Evolutionary conservation across 2,888 invertebrate genomes (phyloP), one percentile per base, ranked within the genome.

Genomic region (Lepidochrysops patricia): DNA sequence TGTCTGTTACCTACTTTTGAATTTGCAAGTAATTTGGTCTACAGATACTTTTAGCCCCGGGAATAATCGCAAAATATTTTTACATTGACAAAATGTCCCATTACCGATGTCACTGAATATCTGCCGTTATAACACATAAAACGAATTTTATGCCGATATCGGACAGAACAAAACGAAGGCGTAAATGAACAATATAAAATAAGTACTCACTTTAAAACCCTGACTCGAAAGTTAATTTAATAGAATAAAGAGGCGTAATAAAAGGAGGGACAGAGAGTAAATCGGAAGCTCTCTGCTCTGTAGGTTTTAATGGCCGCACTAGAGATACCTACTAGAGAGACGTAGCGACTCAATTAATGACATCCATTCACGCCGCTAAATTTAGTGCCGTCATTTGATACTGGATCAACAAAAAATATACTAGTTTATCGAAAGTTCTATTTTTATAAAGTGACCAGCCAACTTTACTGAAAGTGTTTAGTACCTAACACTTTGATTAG

Each of bases 181-280:
- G 5, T 5, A 7, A 49, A 25, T 49, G n/a, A 12, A 25, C 12
- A 12, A n/a, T 25, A 49, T 49, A 13, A 23, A 49, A 49, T 49
- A 25, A 23, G 12, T 25, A 25, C 25, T 48, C n/a, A 48, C n/a
- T 25, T 49, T 9, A 25, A 49, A 49, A 49, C 13, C 25, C n/a
- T 25, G 25, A n/a, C 25, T 25, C 49, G n/a, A 25, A 50, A 26
- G 13, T 19, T 50, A 50, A 50, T 50, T 7, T 25, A 26, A n/a
- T 25, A 50, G 26, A 50, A 26, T 50, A 50, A 50, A 6, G 50
- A 50, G 25, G 27, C 12, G 13, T 54, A 54, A 23, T 54, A 54
- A 54, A 54, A 29, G 54, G 19, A 54, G 13, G 29, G 54, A 32
- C 54, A 54, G 19, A 19, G 54, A 54, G 54, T 54, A 32, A 54